A percentile compares a stretch with the other conserved stretches of the same genome.
phyloP scores from a whole-genome alignment of 1,140 invertebrate species.

The Ctenoplectra terminalis region DNA sequence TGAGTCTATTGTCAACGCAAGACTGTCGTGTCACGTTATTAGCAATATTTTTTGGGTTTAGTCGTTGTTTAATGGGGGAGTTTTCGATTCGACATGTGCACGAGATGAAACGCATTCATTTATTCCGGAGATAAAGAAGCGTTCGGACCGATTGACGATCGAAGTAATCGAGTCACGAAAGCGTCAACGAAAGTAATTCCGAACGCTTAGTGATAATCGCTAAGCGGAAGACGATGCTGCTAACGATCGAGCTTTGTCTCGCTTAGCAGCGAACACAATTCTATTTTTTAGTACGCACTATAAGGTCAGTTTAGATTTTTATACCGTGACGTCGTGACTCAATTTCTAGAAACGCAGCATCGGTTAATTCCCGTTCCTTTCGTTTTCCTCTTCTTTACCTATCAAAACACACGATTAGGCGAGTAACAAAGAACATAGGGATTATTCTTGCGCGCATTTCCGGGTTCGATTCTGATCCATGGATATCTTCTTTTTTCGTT shows the following conservation, averaged over 20 bases:
- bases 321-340: slow-evolving; percentile 75
- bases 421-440: slow-evolving; percentile 38
- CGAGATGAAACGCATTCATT: slow-evolving; percentile 42
- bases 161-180: slow-evolving; percentile 60
- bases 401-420: slow-evolving; percentile 39
- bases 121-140: slow-evolving; percentile 18
- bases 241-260: slow-evolving; percentile 52
- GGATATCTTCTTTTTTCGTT: background rate
- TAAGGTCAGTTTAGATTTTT: slow-evolving; percentile 80
- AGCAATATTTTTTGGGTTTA: slow-evolving; percentile 59
- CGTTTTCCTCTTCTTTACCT: slow-evolving; percentile 57
- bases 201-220: slow-evolving; percentile 41
- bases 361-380: slow-evolving; percentile 54
- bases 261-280: slow-evolving; percentile 63
- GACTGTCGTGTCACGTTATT: slow-evolving; percentile 56
- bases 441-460: slow-evolving; percentile 47
- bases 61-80: slow-evolving; percentile 26
- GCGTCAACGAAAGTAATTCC: slow-evolving; percentile 66
- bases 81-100: slow-evolving; percentile 37
- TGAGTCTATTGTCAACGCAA: slow-evolving; percentile 31
- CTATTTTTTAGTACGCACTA: slow-evolving; percentile 75
- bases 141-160: slow-evolving; percentile 57
- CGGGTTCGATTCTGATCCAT: slow-evolving; percentile 3
- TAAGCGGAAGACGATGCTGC: slow-evolving; percentile 32
- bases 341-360: slow-evolving; percentile 59